These are phyloP conservation scores for Unio delphinus DNA, from an alignment of 2,888 invertebrate species.

Conservation along the genomic window DNA sequence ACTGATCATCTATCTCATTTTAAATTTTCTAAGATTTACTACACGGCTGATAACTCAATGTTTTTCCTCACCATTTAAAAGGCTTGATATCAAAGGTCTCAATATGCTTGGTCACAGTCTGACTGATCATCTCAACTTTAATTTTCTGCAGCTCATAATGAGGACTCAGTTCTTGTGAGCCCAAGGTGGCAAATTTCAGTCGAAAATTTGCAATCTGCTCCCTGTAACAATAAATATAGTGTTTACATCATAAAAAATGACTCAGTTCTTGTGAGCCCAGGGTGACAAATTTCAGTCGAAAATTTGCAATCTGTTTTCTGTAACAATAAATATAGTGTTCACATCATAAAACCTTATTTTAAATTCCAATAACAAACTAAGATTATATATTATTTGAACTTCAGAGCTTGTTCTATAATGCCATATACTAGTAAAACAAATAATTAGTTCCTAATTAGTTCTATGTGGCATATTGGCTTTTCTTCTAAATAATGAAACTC, in stretches of 20 bases:
- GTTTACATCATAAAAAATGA: background rate
- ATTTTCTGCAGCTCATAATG: slow-evolving; percentile 33
- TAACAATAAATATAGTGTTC: background rate
- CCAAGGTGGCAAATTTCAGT: slow-evolving; percentile 36
- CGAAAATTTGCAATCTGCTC: slow-evolving; percentile 37
- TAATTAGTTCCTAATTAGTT: no score
- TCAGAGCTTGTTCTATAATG: no score
- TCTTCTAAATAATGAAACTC: no score
- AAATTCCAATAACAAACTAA: no score
- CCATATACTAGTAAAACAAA: no score
- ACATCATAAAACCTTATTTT: background rate
- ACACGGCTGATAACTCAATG: no score
- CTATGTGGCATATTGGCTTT: no score
- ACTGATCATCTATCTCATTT: slow-evolving; percentile 22
- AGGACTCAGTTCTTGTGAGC: slow-evolving; percentile 25
- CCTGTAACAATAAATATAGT: slow-evolving; percentile 16
- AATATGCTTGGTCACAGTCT: slow-evolving; percentile 27
- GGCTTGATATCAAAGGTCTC: slow-evolving; percentile 43
- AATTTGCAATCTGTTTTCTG: slow-evolving; percentile 40
- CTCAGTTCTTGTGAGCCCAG: slow-evolving; percentile 31
- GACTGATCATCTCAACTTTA: slow-evolving; percentile 24
- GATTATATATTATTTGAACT: no score
- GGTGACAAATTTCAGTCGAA: slow-evolving; percentile 35
- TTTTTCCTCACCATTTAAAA: slow-evolving; percentile 39
- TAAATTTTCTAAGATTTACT: slow-evolving; percentile 7